Percentiles rank a stretch among this genome's conserved stretches.
These are phyloP conservation scores for Diarsia mendica DNA, from an alignment of 2,888 invertebrate genomes.

Conservation along the genomic window DNA sequence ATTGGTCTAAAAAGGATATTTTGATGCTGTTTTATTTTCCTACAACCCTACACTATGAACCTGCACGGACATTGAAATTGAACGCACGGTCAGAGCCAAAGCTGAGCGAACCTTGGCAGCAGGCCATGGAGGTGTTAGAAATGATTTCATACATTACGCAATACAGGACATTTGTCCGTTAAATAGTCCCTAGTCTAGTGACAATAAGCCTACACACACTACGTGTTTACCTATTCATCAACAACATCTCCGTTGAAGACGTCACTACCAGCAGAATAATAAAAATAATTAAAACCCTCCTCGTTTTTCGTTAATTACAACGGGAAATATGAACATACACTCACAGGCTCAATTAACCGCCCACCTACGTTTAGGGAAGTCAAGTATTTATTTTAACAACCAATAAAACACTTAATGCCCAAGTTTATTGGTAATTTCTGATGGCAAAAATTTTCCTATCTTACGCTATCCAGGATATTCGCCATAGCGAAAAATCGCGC, in stretches of 20 bases:
- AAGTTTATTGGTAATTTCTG: too few relatives aligned
- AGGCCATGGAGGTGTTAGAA: conserved; percentile 51
- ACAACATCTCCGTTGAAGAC: neutral
- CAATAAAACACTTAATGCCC: too few relatives aligned
- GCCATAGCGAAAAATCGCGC: too few relatives aligned
- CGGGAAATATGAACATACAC: neutral
- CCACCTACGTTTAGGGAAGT: neutral
- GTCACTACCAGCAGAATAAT: neutral
- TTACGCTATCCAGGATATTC: too few relatives aligned
- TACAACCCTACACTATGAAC: conserved; percentile 10
- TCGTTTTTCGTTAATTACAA: neutral
- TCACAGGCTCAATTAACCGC: neutral
- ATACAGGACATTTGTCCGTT: conserved; percentile 2
- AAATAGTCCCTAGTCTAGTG: neutral
- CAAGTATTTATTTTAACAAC: too few relatives aligned
- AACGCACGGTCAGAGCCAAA: conserved; percentile 20
- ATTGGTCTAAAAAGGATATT: neutral
- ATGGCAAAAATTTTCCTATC: too few relatives aligned
- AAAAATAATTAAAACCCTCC: neutral
- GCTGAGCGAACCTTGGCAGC: conserved; percentile 42
- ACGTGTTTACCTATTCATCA: neutral
- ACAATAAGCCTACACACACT: too few relatives aligned
- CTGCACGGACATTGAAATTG: conserved; percentile 26
- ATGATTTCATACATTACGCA: conserved; percentile 49
- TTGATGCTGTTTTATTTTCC: neutral